Evolutionary conservation across 2,888 invertebrate genomes (phyloP).

Genomic region (Drosophila prostipennis): DNA sequence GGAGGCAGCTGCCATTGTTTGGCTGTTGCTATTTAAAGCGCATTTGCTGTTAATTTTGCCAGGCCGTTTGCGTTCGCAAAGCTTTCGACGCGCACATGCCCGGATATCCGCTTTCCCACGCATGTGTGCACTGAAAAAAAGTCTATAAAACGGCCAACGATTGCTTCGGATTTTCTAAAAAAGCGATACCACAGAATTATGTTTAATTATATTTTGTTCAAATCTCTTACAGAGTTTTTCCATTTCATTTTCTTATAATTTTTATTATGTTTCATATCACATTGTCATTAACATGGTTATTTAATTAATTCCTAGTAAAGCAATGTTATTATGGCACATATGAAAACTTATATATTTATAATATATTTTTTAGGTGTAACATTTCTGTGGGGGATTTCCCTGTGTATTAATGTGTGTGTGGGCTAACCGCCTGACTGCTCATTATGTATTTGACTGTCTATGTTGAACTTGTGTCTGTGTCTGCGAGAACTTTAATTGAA

Average conservation of each 20-base stretch:
- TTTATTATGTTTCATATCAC: no score
- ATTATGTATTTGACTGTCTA: conserved; percentile 69
- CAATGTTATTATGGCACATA: no score
- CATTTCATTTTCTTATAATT: no score
- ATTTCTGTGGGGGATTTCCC: conserved; percentile 13
- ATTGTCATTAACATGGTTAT: no score
- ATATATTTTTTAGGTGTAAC: not conserved
- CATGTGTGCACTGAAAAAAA: conserved; percentile 25
- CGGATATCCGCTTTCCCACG: conserved; percentile 65
- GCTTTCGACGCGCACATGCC: conserved; percentile 70
- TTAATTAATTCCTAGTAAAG: no score
- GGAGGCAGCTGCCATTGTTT: conserved; percentile 62
- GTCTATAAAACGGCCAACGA: not conserved
- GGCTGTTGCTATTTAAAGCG: conserved; percentile 72
- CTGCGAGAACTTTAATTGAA: conserved; percentile 74
- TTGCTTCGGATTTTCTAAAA: no score
- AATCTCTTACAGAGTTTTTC: no score
- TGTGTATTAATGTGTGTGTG: conserved; percentile 20
- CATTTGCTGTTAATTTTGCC: conserved; percentile 79
- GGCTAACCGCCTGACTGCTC: conserved; percentile 66
- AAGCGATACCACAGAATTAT: no score
- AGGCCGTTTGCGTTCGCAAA: conserved; percentile 63
- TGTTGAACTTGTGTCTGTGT: conserved; percentile 18
- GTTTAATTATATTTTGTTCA: no score
- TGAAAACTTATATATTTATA: no score